A percentile compares a stretch with the other conserved stretches of the same genome.
phyloP scores from a whole-genome alignment of 2,113 vertebrate species.

The Rhea americana region DNA sequence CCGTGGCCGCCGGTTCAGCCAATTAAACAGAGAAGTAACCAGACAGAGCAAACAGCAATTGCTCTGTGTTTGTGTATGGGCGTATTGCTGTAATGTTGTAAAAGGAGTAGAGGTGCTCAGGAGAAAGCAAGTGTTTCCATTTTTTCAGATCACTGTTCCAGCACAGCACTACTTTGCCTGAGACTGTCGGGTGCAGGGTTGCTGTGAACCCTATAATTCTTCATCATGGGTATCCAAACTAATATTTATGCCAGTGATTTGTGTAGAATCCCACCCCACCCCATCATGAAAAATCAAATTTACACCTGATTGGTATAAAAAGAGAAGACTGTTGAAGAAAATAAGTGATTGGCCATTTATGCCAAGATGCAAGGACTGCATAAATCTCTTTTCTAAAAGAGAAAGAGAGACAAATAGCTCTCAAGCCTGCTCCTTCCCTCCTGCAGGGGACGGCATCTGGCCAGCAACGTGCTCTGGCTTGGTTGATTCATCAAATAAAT shows the following conservation, averaged over 20 bases:
- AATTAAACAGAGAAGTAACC: not conserved
- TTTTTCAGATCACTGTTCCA: not conserved
- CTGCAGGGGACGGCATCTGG: not conserved
- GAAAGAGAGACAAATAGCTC: not conserved
- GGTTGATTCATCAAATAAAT: not conserved
- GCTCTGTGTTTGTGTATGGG: not conserved
- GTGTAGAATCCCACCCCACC: accelerated
- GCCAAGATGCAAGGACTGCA: not conserved
- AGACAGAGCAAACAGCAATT: not conserved
- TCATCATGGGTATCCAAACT: accelerated
- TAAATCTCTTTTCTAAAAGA: not conserved
- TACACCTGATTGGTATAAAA: not conserved
- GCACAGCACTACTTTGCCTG: accelerated
- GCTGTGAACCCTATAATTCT: not conserved
- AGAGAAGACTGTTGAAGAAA: not conserved
- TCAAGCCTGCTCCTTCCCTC: not conserved
- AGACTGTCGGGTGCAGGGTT: not conserved
- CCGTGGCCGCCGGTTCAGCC: not conserved
- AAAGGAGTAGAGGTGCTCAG: not conserved
- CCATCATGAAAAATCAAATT: not conserved
- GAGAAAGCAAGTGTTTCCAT: not conserved
- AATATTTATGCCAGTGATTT: not conserved
- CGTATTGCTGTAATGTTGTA: not conserved
- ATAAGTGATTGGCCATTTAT: not conserved
- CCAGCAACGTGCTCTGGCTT: not conserved